A percentile compares a stretch with the other conserved stretches of the same genome.
These are phyloP conservation scores for Caenorhabditis sp. DNA, from an alignment of 2,888 invertebrate genomes.

Conservation along the genomic window DNA sequence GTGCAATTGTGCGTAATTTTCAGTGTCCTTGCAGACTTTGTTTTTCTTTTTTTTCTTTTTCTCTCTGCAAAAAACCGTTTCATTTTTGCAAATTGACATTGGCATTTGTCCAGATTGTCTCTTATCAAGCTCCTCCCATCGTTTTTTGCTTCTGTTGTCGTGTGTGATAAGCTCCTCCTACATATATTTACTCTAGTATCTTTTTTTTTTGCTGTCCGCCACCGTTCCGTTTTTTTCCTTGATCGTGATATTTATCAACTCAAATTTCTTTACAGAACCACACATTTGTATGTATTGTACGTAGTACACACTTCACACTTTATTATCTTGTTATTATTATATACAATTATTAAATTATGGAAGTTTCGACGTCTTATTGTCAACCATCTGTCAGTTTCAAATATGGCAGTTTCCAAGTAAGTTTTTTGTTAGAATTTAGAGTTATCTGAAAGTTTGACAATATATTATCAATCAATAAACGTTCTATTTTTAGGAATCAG, in stretches of 20 bases:
- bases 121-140: neutral
- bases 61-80: too few relatives aligned
- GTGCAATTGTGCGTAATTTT: too few relatives aligned
- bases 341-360: slow-evolving; percentile 22
- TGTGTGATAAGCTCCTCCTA: neutral
- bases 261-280: slow-evolving; percentile 2
- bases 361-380: slow-evolving; percentile 44
- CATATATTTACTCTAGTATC: neutral
- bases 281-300: slow-evolving; percentile 38
- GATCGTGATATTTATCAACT: neutral
- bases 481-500: slow-evolving; percentile 14
- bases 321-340: slow-evolving; percentile 3
- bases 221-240: slow-evolving; percentile 7
- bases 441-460: neutral
- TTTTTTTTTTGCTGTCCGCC: slow-evolving; percentile 9
- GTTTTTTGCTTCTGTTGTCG: neutral
- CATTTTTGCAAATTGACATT: too few relatives aligned
- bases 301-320: slow-evolving; percentile 16
- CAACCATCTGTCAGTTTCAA: slow-evolving; percentile 36
- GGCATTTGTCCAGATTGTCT: neutral
- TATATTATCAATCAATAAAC: neutral
- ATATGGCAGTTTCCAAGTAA: slow-evolving; percentile 37
- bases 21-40: too few relatives aligned
- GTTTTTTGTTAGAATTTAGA: neutral
- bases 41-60: too few relatives aligned